These are phyloP conservation scores for Onychostruthus taczanowskii DNA, from an alignment of 2,113 vertebrate genomes.

Conservation along the genomic window DNA sequence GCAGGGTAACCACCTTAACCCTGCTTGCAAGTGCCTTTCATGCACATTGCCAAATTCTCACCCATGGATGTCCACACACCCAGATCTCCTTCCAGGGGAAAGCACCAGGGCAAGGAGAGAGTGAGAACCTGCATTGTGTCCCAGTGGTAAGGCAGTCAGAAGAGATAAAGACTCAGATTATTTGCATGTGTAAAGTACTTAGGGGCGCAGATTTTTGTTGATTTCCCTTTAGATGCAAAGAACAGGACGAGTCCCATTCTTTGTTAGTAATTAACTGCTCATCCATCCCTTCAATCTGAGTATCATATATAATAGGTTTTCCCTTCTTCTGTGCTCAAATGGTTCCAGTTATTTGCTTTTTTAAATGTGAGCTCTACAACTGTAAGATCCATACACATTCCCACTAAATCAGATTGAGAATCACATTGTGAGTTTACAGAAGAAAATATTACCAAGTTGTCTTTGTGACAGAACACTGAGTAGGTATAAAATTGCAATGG, in stretches of 20 bases:
- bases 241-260: not conserved
- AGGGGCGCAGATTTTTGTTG: constrained; percentile 7
- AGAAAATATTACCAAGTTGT: constrained; percentile 76
- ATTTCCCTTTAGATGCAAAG: not conserved
- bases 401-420: constrained; percentile 67
- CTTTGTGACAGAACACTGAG: constrained; percentile 77
- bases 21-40: not conserved
- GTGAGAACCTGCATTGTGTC: not conserved
- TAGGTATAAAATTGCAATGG: constrained; percentile 74
- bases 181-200: not conserved
- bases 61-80: not conserved
- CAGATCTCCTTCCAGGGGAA: not conserved
- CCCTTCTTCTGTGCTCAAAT: constrained; percentile 53
- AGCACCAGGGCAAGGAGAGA: not conserved
- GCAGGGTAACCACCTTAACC: not conserved
- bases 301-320: not conserved
- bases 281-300: not conserved
- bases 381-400: constrained; percentile 34
- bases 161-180: constrained; percentile 48
- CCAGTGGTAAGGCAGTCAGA: not conserved
- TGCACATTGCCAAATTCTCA: not conserved
- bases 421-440: constrained; percentile 66
- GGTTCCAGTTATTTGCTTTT: constrained; percentile 51
- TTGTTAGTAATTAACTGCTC: constrained; percentile 21
- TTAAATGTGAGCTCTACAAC: constrained; percentile 53